Conservation (phyloP, 2,888 invertebrate genomes). For the Baronia brevicornis region DNA sequence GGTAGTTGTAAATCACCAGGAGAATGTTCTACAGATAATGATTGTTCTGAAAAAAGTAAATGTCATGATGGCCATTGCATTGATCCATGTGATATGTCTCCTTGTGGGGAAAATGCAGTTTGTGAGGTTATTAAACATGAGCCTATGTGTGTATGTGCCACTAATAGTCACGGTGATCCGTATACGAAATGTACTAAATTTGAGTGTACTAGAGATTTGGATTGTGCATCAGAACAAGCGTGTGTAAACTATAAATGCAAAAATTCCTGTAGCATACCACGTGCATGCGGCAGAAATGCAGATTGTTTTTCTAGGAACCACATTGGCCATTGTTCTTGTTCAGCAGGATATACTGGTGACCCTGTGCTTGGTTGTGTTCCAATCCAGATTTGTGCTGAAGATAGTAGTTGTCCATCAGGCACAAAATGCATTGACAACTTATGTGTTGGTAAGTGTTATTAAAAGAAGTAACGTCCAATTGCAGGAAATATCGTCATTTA, state of each 20-base stretch:
- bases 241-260: slow-evolving; percentile 88
- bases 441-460: slow-evolving; percentile 78
- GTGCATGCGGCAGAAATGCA: slow-evolving; percentile 89
- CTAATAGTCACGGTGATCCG: slow-evolving; percentile 85
- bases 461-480: too few relatives aligned
- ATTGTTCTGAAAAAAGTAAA: slow-evolving; percentile 85
- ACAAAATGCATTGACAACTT: slow-evolving; percentile 89
- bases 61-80: slow-evolving; percentile 85
- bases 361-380: slow-evolving; percentile 89
- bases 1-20: slow-evolving; percentile 88
- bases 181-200: slow-evolving; percentile 81
- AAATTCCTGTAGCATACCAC: slow-evolving; percentile 86
- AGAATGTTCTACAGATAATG: slow-evolving; percentile 85
- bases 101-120: slow-evolving; percentile 85
- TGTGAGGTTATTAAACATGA: slow-evolving; percentile 82
- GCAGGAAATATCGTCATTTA: too few relatives aligned
- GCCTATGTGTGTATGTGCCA: slow-evolving; percentile 83
- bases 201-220: slow-evolving; percentile 86
- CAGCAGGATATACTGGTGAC: slow-evolving; percentile 89
- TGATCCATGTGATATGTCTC: slow-evolving; percentile 81
- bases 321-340: slow-evolving; percentile 88
- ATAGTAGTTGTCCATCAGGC: slow-evolving; percentile 88
- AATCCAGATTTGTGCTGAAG: slow-evolving; percentile 87
- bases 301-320: slow-evolving; percentile 86
- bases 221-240: slow-evolving; percentile 81